Percentiles rank a stretch among this genome's conserved stretches.
Conservation (phyloP, 2,113 vertebrate genomes). For the Cnemophilus loriae region DNA sequence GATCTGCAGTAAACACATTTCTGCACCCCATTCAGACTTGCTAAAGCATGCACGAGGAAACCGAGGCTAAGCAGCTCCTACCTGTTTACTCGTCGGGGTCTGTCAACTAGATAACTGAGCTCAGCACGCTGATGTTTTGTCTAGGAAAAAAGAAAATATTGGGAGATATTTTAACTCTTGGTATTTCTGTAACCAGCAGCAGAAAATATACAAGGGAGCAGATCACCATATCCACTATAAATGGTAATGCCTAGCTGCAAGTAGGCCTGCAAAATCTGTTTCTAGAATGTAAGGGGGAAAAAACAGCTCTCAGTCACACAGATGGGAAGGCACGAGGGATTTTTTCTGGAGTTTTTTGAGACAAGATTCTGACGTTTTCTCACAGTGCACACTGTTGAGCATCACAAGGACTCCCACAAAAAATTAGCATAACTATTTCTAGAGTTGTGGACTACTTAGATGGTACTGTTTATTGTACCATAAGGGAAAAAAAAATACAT, state of each 20-base stretch:
- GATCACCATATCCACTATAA: not conserved
- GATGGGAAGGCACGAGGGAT: not conserved
- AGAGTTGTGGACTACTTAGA: not conserved
- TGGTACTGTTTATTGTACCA: not conserved
- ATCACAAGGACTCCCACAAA: constrained; percentile 21
- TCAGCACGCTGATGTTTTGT: constrained; percentile 95
- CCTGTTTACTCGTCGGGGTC: constrained; percentile 97
- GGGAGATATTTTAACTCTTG: constrained; percentile 43
- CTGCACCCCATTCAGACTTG: not conserved
- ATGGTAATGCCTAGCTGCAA: not conserved
- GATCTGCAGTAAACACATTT: not conserved
- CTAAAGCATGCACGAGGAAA: constrained; percentile 12
- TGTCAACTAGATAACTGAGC: constrained; percentile 97
- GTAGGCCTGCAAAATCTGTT: constrained; percentile 11
- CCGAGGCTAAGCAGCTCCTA: constrained; percentile 60
- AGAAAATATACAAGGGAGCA: not conserved
- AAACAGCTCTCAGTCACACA: not conserved
- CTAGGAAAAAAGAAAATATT: constrained; percentile 76
- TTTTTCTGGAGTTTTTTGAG: not conserved
- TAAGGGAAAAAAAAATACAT: not conserved
- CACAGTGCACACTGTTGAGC: not conserved
- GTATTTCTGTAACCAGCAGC: not conserved
- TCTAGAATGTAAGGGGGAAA: not conserved
- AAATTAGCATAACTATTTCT: constrained; percentile 19
- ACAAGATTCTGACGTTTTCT: not conserved